Conservation (phyloP, 2,888 invertebrate species). For the Clostera curtula region DNA sequence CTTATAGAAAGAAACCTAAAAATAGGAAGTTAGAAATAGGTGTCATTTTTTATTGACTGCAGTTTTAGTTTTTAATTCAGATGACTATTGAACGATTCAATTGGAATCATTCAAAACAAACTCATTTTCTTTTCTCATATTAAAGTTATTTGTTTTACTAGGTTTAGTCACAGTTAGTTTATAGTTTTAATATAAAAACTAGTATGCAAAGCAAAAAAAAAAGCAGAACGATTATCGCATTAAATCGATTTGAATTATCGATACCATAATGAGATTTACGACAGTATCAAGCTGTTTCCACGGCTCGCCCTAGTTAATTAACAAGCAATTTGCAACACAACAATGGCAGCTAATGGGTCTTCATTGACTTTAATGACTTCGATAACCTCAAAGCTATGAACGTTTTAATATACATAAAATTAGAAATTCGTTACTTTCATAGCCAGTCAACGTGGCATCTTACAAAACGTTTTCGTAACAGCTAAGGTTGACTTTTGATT, state of each 20-base stretch:
- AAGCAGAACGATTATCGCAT: too few species aligned
- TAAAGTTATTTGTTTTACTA: too few species aligned
- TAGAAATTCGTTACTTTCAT: conserved; percentile 7
- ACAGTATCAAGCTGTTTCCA: conserved; percentile 4
- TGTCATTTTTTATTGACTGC: too few species aligned
- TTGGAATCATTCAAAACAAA: too few species aligned
- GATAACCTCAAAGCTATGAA: conserved; percentile 6
- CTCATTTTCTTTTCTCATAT: too few species aligned
- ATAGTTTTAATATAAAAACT: too few species aligned
- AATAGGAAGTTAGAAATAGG: too few species aligned
- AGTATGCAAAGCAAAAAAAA: too few species aligned
- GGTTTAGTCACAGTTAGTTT: too few species aligned
- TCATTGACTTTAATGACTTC: conserved; percentile 4
- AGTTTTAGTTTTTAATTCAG: too few species aligned
- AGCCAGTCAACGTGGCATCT: conserved; percentile 5
- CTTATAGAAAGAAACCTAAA: too few species aligned
- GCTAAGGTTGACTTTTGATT: conserved; percentile 20
- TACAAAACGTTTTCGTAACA: conserved; percentile 20
- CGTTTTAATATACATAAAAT: conserved; percentile 7
- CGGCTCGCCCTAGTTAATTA: conserved; percentile 15
- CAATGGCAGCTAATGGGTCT: conserved; percentile 3
- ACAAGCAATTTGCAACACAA: conserved; percentile 12
- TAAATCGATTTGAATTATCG: neutral
- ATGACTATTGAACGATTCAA: too few species aligned
- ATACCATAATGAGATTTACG: conserved; percentile 4